These are phyloP conservation scores for Ceratina australensis DNA, from an alignment of 1,140 invertebrate species.

Conservation along the genomic window DNA sequence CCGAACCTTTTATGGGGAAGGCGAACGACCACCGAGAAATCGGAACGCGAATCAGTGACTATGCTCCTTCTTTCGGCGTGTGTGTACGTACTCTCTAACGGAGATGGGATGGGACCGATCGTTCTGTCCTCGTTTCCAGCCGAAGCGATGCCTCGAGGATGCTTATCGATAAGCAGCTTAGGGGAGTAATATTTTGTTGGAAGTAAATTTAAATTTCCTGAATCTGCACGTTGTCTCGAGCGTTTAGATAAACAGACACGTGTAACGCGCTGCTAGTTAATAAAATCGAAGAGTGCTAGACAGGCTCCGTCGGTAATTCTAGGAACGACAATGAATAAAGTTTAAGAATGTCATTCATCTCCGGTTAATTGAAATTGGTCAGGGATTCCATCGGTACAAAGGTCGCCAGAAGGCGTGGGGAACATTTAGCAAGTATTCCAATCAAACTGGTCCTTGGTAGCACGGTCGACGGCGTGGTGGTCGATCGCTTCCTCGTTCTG, in stretches of 20 bases:
- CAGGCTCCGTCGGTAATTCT: background rate
- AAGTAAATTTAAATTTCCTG: background rate
- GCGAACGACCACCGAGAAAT: slow-evolving; percentile 54
- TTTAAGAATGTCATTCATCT: background rate
- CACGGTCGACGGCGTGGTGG: background rate
- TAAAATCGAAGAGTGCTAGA: no score
- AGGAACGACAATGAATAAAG: background rate
- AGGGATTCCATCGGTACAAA: background rate
- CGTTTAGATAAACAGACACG: no score
- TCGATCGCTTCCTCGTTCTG: slow-evolving; percentile 41
- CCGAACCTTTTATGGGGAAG: slow-evolving; percentile 72
- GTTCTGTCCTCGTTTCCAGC: background rate
- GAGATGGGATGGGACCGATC: slow-evolving; percentile 13
- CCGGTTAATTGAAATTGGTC: background rate
- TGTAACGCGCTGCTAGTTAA: no score
- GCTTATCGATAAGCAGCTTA: background rate
- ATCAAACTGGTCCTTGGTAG: background rate
- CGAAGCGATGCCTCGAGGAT: background rate
- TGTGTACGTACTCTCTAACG: slow-evolving; percentile 5
- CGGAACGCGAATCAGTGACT: slow-evolving; percentile 49
- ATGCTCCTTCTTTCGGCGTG: slow-evolving; percentile 15
- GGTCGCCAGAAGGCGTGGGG: background rate
- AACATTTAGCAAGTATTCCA: slow-evolving; percentile 17
- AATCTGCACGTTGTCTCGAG: no score
- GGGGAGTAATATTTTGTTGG: background rate